These are phyloP conservation scores for Prionailurus bengalensis DNA, from an alignment of 2,113 vertebrate species.

Conservation along the genomic window DNA sequence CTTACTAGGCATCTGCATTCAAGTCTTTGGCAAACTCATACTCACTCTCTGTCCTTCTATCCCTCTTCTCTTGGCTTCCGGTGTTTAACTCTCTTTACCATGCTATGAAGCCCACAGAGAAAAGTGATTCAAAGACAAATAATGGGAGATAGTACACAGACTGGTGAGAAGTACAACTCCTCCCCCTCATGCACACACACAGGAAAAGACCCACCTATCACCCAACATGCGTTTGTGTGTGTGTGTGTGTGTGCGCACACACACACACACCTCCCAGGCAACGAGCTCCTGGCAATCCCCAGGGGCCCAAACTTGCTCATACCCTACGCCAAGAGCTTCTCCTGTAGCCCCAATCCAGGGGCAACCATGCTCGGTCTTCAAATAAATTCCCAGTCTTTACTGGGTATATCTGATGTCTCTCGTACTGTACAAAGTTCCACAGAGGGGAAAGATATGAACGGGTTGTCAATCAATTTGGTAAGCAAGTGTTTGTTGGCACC, in stretches of 20 bases:
- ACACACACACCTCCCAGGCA: background rate
- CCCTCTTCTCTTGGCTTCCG: background rate
- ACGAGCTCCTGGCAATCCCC: background rate
- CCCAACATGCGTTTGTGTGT: background rate
- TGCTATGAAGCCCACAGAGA: background rate
- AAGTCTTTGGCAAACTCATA: background rate
- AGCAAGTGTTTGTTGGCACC: background rate
- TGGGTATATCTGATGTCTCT: background rate
- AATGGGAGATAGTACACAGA: background rate
- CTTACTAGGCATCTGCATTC: background rate
- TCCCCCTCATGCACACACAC: background rate
- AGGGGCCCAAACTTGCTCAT: background rate
- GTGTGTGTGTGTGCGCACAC: no score
- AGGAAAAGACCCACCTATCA: background rate
- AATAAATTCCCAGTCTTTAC: background rate
- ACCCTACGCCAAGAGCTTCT: background rate
- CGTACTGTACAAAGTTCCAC: background rate
- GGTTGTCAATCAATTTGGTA: background rate
- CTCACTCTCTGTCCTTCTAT: background rate
- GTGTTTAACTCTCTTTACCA: background rate
- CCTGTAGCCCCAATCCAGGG: background rate
- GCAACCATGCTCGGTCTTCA: background rate
- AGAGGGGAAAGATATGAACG: background rate
- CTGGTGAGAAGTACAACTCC: background rate
- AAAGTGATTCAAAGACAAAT: background rate